phyloP scores from a whole-genome alignment of 2,888 invertebrate species.

The Caenorhabditis panamensis region DNA sequence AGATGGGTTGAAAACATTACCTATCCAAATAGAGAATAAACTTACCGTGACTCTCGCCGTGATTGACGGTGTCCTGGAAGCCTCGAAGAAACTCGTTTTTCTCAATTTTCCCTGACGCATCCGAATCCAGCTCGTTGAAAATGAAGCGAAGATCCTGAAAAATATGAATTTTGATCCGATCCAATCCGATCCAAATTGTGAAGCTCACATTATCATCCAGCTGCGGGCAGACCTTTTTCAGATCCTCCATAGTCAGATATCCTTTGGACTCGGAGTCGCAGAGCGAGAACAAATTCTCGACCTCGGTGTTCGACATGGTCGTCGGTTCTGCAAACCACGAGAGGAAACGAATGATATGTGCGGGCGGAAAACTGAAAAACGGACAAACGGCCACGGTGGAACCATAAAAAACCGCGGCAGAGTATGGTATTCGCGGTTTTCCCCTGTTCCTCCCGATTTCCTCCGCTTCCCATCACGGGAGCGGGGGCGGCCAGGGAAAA shows the following conservation, averaged over 20 bases:
- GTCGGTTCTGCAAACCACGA: constrained; percentile 20
- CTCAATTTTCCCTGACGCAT: constrained; percentile 75
- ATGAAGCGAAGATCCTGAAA: constrained; percentile 74
- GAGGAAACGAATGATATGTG: constrained; percentile 39
- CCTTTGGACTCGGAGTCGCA: constrained; percentile 73
- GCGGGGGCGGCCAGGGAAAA: constrained; percentile 13
- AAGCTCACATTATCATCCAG: constrained; percentile 74
- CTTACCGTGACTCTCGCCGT: constrained; percentile 72
- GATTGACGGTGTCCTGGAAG: constrained; percentile 77
- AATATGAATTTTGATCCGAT: neutral
- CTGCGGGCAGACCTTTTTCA: constrained; percentile 82
- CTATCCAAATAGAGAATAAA: too few species aligned
- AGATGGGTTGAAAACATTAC: too few species aligned
- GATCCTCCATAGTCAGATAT: constrained; percentile 82
- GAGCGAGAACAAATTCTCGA: constrained; percentile 63
- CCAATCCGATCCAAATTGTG: neutral
- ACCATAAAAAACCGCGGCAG: constrained; percentile 41
- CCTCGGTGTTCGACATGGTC: constrained; percentile 60
- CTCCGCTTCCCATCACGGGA: constrained; percentile 23
- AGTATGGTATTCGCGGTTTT: constrained; percentile 25
- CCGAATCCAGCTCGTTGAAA: constrained; percentile 73
- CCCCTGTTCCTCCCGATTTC: constrained; percentile 1
- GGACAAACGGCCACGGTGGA: constrained; percentile 54
- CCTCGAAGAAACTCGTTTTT: constrained; percentile 82
- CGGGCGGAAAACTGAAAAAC: constrained; percentile 21